phyloP scores from a whole-genome alignment of 2,888 invertebrate species.

The Amiota minor region DNA sequence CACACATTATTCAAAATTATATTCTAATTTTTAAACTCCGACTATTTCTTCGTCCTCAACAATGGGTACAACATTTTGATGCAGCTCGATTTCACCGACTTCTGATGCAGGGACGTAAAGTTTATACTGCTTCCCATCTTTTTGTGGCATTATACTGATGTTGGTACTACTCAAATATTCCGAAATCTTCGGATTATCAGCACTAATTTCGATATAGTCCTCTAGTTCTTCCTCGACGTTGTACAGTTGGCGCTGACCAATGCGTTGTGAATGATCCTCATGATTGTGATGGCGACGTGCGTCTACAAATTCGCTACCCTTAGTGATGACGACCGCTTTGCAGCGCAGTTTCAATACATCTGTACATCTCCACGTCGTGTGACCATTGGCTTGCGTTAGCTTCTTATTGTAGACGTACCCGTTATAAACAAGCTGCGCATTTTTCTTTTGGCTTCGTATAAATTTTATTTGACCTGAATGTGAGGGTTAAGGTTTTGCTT shows the following conservation, averaged over 20 bases:
- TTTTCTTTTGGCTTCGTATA: conserved; percentile 74
- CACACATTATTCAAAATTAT: not conserved
- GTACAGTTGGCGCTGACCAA: conserved; percentile 70
- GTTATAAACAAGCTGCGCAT: conserved; percentile 73
- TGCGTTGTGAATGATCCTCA: conserved; percentile 66
- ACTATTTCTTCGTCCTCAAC: conserved; percentile 32
- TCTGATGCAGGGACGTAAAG: conserved; percentile 67
- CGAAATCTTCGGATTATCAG: conserved; percentile 66
- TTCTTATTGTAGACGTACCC: conserved; percentile 74
- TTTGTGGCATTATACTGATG: conserved; percentile 66
- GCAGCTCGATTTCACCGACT: conserved; percentile 60
- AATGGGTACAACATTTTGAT: conserved; percentile 49
- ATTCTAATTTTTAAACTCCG: conserved; percentile 27
- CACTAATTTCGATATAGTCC: conserved; percentile 71
- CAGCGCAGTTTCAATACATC: conserved; percentile 72
- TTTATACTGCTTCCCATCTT: conserved; percentile 69
- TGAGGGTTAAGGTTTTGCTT: not conserved
- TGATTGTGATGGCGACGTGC: conserved; percentile 71
- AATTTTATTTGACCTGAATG: conserved; percentile 65
- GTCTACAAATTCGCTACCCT: conserved; percentile 65
- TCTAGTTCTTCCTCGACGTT: conserved; percentile 70
- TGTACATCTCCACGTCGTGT: conserved; percentile 73
- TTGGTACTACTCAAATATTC: conserved; percentile 67
- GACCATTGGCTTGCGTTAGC: conserved; percentile 73
- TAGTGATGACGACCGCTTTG: conserved; percentile 73